Percentiles rank a stretch among this genome's conserved stretches.
Evolutionary conservation across 1,140 invertebrate species (phyloP).

Genomic region (Chrysoperla carnea): DNA sequence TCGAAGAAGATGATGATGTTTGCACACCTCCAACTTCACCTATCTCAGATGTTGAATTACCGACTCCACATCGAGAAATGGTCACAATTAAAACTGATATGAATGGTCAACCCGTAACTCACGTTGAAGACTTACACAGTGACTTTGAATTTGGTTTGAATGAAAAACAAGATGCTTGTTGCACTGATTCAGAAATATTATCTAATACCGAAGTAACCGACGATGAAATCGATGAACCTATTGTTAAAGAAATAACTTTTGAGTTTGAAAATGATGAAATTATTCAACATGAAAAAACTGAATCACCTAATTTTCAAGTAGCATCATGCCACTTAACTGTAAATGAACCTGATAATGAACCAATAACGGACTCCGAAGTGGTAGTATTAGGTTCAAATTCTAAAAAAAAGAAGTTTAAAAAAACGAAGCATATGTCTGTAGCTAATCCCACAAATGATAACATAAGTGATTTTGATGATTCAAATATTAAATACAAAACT

Average conservation of each 20-base stretch:
- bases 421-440: background rate
- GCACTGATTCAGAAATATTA: slow-evolving; percentile 15
- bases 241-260: slow-evolving; percentile 2
- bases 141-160: slow-evolving; percentile 20
- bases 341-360: background rate
- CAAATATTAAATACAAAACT: background rate
- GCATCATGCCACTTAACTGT: background rate
- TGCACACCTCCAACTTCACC: slow-evolving; percentile 2
- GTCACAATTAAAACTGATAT: slow-evolving; percentile 26
- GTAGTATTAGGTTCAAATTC: background rate
- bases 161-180: slow-evolving; percentile 14
- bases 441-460: background rate
- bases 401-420: background rate
- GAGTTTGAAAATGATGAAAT: background rate
- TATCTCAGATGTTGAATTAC: slow-evolving; percentile 17
- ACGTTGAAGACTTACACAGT: slow-evolving; percentile 25
- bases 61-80: slow-evolving; percentile 24
- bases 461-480: background rate
- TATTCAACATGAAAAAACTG: background rate
- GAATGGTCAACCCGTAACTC: slow-evolving; percentile 22
- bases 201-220: slow-evolving; percentile 10
- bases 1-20: slow-evolving; percentile 12
- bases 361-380: background rate
- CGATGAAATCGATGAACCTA: slow-evolving; percentile 8
- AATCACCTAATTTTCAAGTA: background rate